Evolutionary conservation across 2,113 vertebrate species (phyloP), one percentile per base, ranked within the genome.

Genomic region (Motacilla tschutschensis): DNA sequence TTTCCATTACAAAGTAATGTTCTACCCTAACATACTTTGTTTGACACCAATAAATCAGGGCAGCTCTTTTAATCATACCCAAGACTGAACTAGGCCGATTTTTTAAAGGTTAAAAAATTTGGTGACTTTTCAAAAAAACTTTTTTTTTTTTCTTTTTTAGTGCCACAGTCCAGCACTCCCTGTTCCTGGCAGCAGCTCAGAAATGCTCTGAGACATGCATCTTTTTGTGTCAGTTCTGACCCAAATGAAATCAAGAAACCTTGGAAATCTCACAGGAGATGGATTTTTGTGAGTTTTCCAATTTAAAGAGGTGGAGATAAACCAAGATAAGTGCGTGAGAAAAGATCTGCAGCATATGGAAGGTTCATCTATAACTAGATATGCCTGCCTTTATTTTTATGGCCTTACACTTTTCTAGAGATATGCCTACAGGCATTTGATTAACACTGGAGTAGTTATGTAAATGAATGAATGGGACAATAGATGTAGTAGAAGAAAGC

Each of bases 221-320:
- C 76, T 90, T 75, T 66, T 62, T 66, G 43, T 72, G 79, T 74
- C 85, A 91, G 69, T 71, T 90, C 57, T 89, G 89, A 90, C 89
- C 84, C 72, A 89, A 67, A 85, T 15, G 46, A 85, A 91, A 91
- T 71, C 54, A 83, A 80, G 69, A 85, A 90, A 64, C 35, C 46
- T 80, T 93, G 72, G 88, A 83, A 88, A 88, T 65, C 87, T 94
- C 72, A 66, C 1, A 5, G 76, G 62, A 93, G 84, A 91, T 89
- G 53, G 86, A 88, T 93, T 95, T 85, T 91, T 95, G 90, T 72
- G 79, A 57, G 72, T 74, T 92, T 93, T 93, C 93, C 90, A 93
- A 83, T 93, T 87, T 89, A 91, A 91, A 85, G 84, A 91, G 73
- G 93, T 85, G 82, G 82, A 93, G 87, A 93, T 85, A 91, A 93